phyloP scores from a whole-genome alignment of 2,797 vertebrate genomes.

The Etheostoma perlongum region DNA sequence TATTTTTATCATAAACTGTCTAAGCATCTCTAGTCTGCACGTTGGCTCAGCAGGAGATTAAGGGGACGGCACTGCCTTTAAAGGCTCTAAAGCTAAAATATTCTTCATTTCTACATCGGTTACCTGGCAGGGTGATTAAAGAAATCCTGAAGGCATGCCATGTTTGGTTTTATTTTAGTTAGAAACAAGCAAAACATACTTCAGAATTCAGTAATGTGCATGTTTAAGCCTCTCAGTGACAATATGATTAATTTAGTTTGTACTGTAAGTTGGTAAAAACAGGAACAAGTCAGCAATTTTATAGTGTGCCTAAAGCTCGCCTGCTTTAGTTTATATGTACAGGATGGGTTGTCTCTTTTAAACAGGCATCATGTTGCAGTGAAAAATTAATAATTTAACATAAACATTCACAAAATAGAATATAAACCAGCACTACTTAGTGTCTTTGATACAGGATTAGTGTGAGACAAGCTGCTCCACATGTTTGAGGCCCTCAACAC shows the following conservation, averaged over 20 bases:
- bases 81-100: slow-evolving; percentile 1
- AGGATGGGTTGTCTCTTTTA: too few species aligned
- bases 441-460: slow-evolving; percentile 1
- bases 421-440: neutral
- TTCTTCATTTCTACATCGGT: slow-evolving; percentile 6
- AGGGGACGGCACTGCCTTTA: too few species aligned
- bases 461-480: neutral
- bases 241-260: slow-evolving; percentile 12
- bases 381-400: neutral
- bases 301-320: neutral
- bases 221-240: slow-evolving; percentile 12
- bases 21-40: neutral
- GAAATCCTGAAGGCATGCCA: neutral
- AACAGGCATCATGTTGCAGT: neutral
- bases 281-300: neutral
- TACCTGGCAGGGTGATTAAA: neutral
- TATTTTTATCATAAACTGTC: neutral
- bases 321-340: neutral
- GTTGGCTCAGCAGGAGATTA: neutral
- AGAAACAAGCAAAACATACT: neutral
- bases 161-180: neutral
- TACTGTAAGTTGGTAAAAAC: neutral
- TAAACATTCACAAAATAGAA: neutral
- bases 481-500: neutral
- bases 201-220: neutral